phyloP scores from a whole-genome alignment of 2,797 vertebrate genomes.

The Periophthalmus magnuspinnatus region DNA sequence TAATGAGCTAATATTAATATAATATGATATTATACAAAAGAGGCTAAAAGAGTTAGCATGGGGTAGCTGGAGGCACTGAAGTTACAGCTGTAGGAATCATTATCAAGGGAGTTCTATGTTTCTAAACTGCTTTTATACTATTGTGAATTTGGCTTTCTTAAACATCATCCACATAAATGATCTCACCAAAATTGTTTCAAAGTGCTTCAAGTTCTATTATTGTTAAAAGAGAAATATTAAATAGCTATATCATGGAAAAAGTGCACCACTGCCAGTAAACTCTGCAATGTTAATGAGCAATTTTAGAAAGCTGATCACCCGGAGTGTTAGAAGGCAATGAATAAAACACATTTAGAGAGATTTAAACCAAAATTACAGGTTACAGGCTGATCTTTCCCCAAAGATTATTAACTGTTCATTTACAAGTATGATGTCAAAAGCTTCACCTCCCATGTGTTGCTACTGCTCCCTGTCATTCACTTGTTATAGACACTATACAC shows the following conservation, averaged over 20 bases:
- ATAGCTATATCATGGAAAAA: background rate
- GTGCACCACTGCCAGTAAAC: slow-evolving; percentile 35
- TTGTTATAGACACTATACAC: slow-evolving; percentile 40
- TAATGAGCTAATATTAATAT: too few relatives aligned
- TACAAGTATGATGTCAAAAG: too few relatives aligned
- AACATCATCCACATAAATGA: background rate
- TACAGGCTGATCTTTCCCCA: background rate
- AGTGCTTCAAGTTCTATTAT: background rate
- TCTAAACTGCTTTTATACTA: slow-evolving; percentile 18
- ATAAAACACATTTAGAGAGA: background rate
- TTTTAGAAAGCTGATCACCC: background rate
- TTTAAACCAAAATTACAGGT: background rate
- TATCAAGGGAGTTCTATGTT: slow-evolving; percentile 1
- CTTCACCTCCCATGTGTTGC: slow-evolving; percentile 16
- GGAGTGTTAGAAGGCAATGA: background rate
- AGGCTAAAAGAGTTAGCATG: too few relatives aligned
- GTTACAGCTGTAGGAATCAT: slow-evolving; percentile 74
- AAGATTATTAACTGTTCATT: background rate
- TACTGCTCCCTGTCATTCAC: slow-evolving; percentile 66
- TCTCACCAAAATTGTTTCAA: background rate
- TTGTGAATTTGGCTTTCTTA: slow-evolving; percentile 11
- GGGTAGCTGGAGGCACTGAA: slow-evolving; percentile 21
- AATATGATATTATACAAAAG: too few relatives aligned
- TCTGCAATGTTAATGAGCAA: slow-evolving; percentile 47
- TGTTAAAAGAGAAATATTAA: background rate